phyloP scores from a whole-genome alignment of 2,888 invertebrate species.

The Eugnorisma glareosa region DNA sequence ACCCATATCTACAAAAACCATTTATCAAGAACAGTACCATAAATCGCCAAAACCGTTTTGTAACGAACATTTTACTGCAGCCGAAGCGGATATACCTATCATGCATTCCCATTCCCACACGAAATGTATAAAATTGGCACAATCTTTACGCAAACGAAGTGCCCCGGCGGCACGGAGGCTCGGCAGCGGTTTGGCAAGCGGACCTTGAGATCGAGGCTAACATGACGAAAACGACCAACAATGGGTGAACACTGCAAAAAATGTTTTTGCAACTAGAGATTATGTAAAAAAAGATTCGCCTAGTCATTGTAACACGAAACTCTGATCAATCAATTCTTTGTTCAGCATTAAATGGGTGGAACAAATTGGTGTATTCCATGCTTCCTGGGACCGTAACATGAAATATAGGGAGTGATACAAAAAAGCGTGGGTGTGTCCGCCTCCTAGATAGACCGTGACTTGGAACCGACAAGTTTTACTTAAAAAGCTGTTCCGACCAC shows the following conservation, averaged over 20 bases:
- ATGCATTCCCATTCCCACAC: constrained; percentile 51
- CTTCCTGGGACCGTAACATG: constrained; percentile 36
- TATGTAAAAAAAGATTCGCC: constrained; percentile 61
- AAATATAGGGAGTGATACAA: constrained; percentile 12
- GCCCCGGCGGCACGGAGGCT: constrained; percentile 55
- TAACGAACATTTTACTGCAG: constrained; percentile 52
- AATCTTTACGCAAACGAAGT: constrained; percentile 64
- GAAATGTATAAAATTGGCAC: constrained; percentile 61
- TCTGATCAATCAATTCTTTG: constrained; percentile 46
- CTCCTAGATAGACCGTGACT: constrained; percentile 3
- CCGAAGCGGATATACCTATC: constrained; percentile 43
- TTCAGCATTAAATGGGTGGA: constrained; percentile 47
- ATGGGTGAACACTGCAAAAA: constrained; percentile 66
- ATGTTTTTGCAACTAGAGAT: constrained; percentile 56
- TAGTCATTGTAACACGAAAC: constrained; percentile 56
- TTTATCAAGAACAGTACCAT: constrained; percentile 61
- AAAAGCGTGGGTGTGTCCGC: constrained; percentile 20
- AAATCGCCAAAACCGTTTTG: constrained; percentile 60
- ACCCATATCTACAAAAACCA: constrained; percentile 56
- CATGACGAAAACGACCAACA: constrained; percentile 71
- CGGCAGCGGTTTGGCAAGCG: constrained; percentile 65
- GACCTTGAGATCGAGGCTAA: constrained; percentile 70
- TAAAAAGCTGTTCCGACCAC: background rate
- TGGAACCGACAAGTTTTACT: constrained; percentile 5
- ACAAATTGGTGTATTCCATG: constrained; percentile 46